Percentiles rank a stretch among this genome's conserved stretches.
Conservation (phyloP, 1,140 invertebrate genomes). For the Hypothenemus hampei region DNA sequence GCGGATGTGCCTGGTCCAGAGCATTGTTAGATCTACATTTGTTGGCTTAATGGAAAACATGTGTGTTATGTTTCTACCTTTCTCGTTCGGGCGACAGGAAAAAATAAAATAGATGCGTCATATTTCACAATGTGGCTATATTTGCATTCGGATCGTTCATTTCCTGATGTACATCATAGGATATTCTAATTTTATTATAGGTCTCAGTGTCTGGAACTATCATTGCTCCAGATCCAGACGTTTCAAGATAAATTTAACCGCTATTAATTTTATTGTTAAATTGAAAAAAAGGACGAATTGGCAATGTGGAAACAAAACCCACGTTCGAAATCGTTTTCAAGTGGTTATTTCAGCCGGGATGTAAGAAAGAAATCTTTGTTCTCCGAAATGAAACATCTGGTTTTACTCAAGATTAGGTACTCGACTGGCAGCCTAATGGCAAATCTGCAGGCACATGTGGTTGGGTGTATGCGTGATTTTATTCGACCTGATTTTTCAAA, state of each 20-base stretch:
- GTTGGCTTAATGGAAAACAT: conserved; percentile 22
- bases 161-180: too few relatives aligned
- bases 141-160: not conserved
- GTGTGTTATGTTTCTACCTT: conserved; percentile 22
- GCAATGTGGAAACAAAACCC: conserved; percentile 14
- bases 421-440: conserved; percentile 23
- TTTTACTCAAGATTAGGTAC: conserved; percentile 30
- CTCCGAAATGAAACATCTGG: conserved; percentile 25
- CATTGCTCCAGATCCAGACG: too few relatives aligned
- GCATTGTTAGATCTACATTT: conserved; percentile 23
- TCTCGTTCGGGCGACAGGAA: conserved; percentile 14
- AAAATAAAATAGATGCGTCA: conserved; percentile 11
- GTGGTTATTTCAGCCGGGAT: conserved; percentile 20
- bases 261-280: too few relatives aligned
- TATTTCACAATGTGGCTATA: conserved; percentile 19
- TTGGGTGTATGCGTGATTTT: conserved; percentile 21
- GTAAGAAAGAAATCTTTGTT: conserved; percentile 30
- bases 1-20: conserved; percentile 20
- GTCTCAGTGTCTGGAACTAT: too few relatives aligned
- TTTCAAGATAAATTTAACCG: too few relatives aligned
- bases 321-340: conserved; percentile 10
- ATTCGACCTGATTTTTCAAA: conserved; percentile 22
- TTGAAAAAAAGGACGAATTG: conserved; percentile 8
- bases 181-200: too few relatives aligned
- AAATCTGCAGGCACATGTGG: conserved; percentile 29